These are phyloP conservation scores for Hyperoplus lanceolatus DNA, from an alignment of 2,797 vertebrate genomes.

Conservation along the genomic window DNA sequence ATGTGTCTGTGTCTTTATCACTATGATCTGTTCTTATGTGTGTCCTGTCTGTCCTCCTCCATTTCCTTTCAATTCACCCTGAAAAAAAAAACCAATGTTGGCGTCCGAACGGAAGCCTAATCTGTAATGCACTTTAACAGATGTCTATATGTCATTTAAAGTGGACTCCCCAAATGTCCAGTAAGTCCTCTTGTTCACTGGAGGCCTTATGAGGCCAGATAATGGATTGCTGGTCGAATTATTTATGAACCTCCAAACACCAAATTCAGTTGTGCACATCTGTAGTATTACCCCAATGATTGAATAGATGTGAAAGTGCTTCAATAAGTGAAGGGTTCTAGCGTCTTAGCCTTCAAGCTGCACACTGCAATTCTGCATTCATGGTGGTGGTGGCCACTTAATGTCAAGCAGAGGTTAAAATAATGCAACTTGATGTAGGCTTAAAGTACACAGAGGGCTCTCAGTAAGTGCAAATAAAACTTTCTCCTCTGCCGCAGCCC, in stretches of 20 bases:
- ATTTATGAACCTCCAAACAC: neutral
- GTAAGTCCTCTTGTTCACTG: neutral
- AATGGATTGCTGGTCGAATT: neutral
- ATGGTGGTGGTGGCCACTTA: neutral
- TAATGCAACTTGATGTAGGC: conserved; percentile 28
- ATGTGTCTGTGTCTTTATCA: conserved; percentile 44
- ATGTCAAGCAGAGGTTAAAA: neutral
- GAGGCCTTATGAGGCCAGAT: neutral
- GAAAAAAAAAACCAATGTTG: conserved; percentile 11
- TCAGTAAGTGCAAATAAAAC: conserved; percentile 10
- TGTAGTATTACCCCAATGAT: neutral
- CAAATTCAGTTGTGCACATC: neutral
- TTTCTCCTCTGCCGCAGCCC: neutral
- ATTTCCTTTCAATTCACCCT: conserved; percentile 17
- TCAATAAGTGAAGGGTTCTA: neutral
- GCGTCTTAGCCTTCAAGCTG: conserved; percentile 25
- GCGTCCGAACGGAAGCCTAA: conserved; percentile 24
- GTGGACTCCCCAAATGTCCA: neutral
- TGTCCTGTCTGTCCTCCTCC: conserved; percentile 31
- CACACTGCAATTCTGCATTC: conserved; percentile 20
- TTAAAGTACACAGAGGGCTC: conserved; percentile 15
- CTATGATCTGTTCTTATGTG: conserved; percentile 47
- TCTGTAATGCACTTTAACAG: conserved; percentile 62
- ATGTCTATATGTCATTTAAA: conserved; percentile 20
- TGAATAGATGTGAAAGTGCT: conserved; percentile 5